Evolutionary conservation across 1,140 invertebrate genomes (phyloP).

Genomic region (Bacillus rossius): DNA sequence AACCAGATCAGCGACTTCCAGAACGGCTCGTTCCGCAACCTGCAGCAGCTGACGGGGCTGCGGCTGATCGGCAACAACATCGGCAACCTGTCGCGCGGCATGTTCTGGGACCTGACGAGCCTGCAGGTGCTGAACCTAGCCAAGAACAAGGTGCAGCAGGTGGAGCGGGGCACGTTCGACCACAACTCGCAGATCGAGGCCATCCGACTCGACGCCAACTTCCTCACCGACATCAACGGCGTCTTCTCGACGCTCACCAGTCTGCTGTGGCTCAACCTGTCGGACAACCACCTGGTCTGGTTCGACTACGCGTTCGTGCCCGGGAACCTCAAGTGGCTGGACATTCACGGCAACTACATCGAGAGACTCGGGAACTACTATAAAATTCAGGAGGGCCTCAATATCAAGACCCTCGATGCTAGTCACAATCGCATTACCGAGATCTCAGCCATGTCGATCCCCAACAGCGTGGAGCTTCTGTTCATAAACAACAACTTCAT

Average conservation of each 20-base stretch:
- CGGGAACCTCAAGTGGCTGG: conserved; percentile 81
- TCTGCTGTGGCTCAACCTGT: conserved; percentile 82
- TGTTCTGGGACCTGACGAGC: conserved; percentile 77
- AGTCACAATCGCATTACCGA: conserved; percentile 82
- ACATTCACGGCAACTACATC: conserved; percentile 84
- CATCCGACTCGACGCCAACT: conserved; percentile 80
- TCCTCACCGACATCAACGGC: conserved; percentile 79
- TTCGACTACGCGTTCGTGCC: conserved; percentile 88
- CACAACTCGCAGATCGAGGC: conserved; percentile 73
- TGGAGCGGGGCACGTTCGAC: conserved; percentile 76
- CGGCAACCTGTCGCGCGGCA: conserved; percentile 73
- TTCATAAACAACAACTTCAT: conserved; percentile 89
- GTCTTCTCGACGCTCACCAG: conserved; percentile 74
- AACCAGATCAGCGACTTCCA: conserved; percentile 75
- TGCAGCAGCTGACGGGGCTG: conserved; percentile 79
- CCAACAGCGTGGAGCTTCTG: conserved; percentile 82
- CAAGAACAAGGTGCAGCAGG: conserved; percentile 78
- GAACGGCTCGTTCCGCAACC: conserved; percentile 76
- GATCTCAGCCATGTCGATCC: conserved; percentile 71
- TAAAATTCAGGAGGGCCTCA: conserved; percentile 64
- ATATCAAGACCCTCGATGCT: conserved; percentile 76
- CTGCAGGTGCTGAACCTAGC: conserved; percentile 82
- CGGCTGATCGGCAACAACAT: conserved; percentile 81
- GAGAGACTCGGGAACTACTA: conserved; percentile 82
- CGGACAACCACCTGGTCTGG: conserved; percentile 85